Percentiles rank a stretch among this genome's conserved stretches.
phyloP scores from a whole-genome alignment of 2,888 invertebrate genomes.

The Augiades crinisus region DNA sequence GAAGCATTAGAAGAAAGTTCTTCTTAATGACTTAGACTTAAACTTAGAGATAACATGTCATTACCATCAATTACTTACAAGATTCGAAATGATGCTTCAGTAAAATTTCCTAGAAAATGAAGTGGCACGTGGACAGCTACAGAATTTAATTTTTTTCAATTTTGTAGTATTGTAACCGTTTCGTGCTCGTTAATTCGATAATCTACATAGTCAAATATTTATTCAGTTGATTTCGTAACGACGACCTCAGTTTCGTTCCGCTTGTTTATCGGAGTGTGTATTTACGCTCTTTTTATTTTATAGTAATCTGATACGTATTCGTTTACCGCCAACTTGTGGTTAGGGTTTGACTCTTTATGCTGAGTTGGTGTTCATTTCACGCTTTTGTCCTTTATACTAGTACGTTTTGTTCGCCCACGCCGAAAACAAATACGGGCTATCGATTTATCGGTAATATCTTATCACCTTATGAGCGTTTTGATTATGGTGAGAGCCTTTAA shows the following conservation, averaged over 20 bases:
- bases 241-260: slow-evolving; percentile 54
- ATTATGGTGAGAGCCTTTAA: slow-evolving; percentile 24
- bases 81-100: background rate
- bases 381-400: slow-evolving; percentile 44
- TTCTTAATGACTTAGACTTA: slow-evolving; percentile 45
- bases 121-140: background rate
- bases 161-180: slow-evolving; percentile 3
- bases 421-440: slow-evolving; percentile 37
- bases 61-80: slow-evolving; percentile 7
- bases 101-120: background rate
- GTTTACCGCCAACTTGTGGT: slow-evolving; percentile 47
- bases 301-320: slow-evolving; percentile 54
- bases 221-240: slow-evolving; percentile 47
- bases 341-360: slow-evolving; percentile 39
- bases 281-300: slow-evolving; percentile 64
- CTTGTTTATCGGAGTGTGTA: slow-evolving; percentile 59
- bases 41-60: slow-evolving; percentile 21
- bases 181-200: slow-evolving; percentile 17
- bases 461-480: slow-evolving; percentile 28
- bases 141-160: background rate
- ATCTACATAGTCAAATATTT: slow-evolving; percentile 15
- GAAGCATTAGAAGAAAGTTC: slow-evolving; percentile 56
- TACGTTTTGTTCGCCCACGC: slow-evolving; percentile 35
- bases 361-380: slow-evolving; percentile 37
- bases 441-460: slow-evolving; percentile 43